Evolutionary conservation across 2,797 vertebrate genomes (phyloP).

Genomic region (Craterocephalus amniculus): DNA sequence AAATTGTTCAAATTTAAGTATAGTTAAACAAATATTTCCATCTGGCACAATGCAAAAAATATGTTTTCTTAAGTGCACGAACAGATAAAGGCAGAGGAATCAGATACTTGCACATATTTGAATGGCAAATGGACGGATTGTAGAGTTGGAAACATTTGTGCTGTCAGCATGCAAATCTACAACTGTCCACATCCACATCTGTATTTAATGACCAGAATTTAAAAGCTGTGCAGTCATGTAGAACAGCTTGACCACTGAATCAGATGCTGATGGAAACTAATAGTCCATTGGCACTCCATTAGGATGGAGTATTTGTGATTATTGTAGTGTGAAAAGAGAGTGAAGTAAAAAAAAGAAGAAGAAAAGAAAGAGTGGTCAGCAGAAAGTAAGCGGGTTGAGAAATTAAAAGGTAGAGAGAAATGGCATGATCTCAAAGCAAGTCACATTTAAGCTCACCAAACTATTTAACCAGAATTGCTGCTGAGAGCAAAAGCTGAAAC

Average conservation of each 20-base stretch:
- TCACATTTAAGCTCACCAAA: constrained; percentile 48
- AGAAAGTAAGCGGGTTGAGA: constrained; percentile 7
- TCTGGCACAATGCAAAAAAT: not conserved
- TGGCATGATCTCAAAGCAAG: constrained; percentile 26
- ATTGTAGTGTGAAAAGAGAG: constrained; percentile 32
- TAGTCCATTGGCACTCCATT: constrained; percentile 14
- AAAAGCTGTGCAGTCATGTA: constrained; percentile 9
- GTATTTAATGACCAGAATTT: constrained; percentile 5
- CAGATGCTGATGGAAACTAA: constrained; percentile 19
- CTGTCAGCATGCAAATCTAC: not conserved
- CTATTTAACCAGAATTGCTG: constrained; percentile 46
- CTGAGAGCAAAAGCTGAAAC: constrained; percentile 44
- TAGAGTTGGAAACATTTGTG: not conserved
- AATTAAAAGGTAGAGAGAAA: constrained; percentile 16
- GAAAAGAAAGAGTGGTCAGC: constrained; percentile 1
- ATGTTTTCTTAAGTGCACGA: not conserved
- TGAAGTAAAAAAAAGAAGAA: not conserved
- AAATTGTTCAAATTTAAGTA: not conserved
- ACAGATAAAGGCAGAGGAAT: not conserved
- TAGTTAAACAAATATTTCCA: not conserved
- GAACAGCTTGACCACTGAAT: constrained; percentile 16
- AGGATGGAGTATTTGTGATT: not conserved
- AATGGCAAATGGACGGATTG: not conserved
- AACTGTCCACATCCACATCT: not conserved
- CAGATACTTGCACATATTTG: not conserved